phyloP scores from a whole-genome alignment of 2,797 vertebrate species.

The Scolopax bukidnonensis region DNA sequence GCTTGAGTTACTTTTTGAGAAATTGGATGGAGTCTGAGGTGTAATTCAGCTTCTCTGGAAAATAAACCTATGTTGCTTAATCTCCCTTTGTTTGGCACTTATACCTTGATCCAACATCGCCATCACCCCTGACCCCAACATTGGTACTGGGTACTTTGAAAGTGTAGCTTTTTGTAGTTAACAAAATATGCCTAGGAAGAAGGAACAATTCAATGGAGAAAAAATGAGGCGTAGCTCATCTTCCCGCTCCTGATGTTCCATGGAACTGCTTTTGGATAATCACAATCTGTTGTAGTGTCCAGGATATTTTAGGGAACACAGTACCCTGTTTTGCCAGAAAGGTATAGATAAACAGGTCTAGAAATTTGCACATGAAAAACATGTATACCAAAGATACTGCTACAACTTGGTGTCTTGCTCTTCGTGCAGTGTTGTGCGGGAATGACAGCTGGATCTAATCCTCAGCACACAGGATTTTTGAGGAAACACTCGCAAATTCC shows the following conservation, averaged over 20 bases:
- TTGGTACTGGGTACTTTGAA: background rate
- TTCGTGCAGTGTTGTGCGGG: background rate
- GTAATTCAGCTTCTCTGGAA: background rate
- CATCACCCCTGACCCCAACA: fast-evolving
- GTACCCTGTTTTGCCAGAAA: background rate
- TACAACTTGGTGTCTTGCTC: background rate
- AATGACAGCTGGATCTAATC: conserved; percentile 36
- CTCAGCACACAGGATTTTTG: background rate
- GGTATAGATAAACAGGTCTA: background rate
- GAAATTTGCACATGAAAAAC: background rate
- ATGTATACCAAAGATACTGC: background rate
- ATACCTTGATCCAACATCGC: background rate
- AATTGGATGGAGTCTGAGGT: background rate
- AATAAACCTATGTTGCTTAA: background rate
- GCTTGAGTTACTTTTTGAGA: background rate
- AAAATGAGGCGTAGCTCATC: background rate
- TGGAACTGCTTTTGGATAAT: background rate
- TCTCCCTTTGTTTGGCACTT: background rate
- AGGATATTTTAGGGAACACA: background rate
- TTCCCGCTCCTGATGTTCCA: background rate
- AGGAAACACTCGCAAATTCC: conserved; percentile 33
- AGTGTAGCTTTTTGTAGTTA: background rate
- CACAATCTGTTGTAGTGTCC: background rate
- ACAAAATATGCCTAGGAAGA: background rate
- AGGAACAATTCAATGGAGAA: background rate